These are phyloP conservation scores for Polypedilum pembai DNA, from an alignment of 1,140 invertebrate genomes.

Conservation along the genomic window DNA sequence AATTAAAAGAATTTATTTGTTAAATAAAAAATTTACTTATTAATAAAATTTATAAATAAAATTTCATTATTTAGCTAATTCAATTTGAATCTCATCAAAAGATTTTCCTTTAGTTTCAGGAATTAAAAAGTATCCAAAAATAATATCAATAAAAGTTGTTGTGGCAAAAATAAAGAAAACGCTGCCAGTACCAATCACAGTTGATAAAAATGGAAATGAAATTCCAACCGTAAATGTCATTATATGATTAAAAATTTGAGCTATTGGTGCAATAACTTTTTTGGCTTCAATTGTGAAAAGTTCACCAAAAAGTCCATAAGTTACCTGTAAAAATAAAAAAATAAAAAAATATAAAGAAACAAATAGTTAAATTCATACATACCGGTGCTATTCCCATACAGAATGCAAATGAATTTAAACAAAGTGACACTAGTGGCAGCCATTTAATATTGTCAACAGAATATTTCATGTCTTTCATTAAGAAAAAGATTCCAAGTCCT, in stretches of 20 bases:
- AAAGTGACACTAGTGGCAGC: background rate
- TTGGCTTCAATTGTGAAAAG: conserved; percentile 1
- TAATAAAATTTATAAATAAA: too few relatives aligned
- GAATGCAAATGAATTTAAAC: background rate
- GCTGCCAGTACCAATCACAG: background rate
- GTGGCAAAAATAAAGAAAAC: background rate
- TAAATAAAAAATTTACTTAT: background rate
- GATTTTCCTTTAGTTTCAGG: background rate
- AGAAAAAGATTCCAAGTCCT: background rate
- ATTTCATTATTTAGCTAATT: too few relatives aligned
- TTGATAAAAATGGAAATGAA: conserved; percentile 2
- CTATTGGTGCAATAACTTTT: background rate
- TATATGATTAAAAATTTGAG: background rate
- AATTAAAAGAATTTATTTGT: background rate
- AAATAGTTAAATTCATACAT: background rate
- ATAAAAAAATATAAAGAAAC: background rate
- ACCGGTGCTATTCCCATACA: background rate
- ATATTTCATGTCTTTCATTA: background rate
- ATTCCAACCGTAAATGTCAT: background rate
- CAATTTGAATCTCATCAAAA: background rate
- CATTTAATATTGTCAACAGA: background rate
- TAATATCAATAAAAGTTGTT: conserved; percentile 14
- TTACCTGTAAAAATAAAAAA: background rate
- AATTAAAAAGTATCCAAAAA: background rate
- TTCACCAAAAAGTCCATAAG: background rate